A percentile compares a stretch with the other conserved stretches of the same genome.
phyloP scores from a whole-genome alignment of 2,797 vertebrate species.

The Ciconia nigra region DNA sequence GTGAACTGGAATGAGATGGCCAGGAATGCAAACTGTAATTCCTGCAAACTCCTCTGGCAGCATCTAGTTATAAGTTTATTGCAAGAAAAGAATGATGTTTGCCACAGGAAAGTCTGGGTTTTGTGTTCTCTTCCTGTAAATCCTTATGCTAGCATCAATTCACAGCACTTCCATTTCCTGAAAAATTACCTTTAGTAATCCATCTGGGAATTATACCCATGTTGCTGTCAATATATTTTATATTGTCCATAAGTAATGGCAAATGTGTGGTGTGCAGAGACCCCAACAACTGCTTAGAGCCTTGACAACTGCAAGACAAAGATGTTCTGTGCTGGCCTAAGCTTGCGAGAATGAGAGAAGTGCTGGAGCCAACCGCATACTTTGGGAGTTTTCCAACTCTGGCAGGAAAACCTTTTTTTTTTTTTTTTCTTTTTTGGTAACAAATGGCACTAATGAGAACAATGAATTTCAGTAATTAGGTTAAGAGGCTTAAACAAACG shows the following conservation, averaged over 20 bases:
- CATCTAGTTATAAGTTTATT: background rate
- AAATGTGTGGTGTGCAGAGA: background rate
- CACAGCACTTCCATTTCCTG: background rate
- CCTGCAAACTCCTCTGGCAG: background rate
- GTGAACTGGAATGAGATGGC: background rate
- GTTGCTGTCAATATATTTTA: background rate
- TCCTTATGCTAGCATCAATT: background rate
- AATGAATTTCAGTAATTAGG: slow-evolving; percentile 50
- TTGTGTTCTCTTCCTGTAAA: background rate
- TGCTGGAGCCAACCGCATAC: background rate
- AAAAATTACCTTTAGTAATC: background rate
- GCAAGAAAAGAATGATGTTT: background rate
- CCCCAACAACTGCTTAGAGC: slow-evolving; percentile 43
- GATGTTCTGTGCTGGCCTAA: slow-evolving; percentile 36
- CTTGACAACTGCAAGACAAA: slow-evolving; percentile 63
- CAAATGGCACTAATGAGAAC: slow-evolving; percentile 49
- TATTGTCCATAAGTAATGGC: background rate
- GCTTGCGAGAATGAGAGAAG: background rate
- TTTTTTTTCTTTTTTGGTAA: background rate
- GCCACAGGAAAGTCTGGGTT: background rate
- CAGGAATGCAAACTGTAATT: slow-evolving; percentile 16
- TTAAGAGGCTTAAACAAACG: slow-evolving; percentile 53
- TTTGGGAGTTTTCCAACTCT: slow-evolving; percentile 39
- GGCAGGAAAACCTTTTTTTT: background rate
- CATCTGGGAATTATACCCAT: background rate